Conservation (phyloP, 1,140 invertebrate genomes). For the Musca vetustissima region DNA sequence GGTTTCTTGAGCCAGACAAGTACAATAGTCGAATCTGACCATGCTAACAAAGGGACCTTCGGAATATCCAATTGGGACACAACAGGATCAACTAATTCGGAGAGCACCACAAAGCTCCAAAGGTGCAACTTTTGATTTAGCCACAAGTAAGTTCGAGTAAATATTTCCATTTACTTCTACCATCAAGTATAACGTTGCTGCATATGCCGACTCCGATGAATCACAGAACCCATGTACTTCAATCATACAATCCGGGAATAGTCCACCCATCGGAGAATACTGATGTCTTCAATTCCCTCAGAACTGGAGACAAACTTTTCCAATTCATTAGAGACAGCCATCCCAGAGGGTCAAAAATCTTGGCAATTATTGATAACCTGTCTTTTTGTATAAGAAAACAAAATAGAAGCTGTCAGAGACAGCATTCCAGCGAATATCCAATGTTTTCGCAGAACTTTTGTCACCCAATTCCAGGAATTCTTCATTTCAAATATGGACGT, state of each 20-base stretch:
- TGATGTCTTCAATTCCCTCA: background rate
- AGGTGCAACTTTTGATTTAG: background rate
- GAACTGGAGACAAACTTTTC: background rate
- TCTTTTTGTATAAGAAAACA: background rate
- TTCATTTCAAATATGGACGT: background rate
- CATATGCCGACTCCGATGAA: background rate
- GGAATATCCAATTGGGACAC: background rate
- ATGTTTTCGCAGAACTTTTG: background rate
- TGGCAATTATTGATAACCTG: too few species aligned
- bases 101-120: background rate
- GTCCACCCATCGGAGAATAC: background rate
- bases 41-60: background rate
- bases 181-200: background rate
- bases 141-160: background rate
- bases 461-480: background rate
- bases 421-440: background rate
- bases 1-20: conserved; percentile 49
- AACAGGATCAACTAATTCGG: background rate
- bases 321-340: too few species aligned
- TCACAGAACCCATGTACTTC: background rate
- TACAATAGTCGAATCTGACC: too few species aligned
- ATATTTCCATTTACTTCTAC: background rate
- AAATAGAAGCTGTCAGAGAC: background rate
- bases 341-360: too few species aligned
- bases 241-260: background rate